A percentile compares a stretch with the other conserved stretches of the same genome.
These are phyloP conservation scores for Doris montereyensis DNA, from an alignment of 2,888 invertebrate genomes.

Conservation along the genomic window DNA sequence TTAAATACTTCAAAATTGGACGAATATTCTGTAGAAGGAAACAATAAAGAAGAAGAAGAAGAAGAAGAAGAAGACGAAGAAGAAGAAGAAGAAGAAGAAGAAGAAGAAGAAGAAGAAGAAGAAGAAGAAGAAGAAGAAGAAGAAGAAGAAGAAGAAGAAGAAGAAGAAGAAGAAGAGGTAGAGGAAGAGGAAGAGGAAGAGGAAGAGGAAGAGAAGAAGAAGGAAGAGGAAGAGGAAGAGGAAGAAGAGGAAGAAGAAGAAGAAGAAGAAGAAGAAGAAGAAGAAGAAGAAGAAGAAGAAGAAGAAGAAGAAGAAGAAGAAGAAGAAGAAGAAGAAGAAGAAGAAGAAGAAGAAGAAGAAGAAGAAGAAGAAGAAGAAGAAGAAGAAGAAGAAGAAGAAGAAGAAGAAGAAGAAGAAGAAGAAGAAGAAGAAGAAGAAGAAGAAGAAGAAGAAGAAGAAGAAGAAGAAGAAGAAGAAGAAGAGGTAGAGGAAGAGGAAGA, in stretches of 20 bases:
- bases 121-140: too few relatives aligned
- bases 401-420: neutral
- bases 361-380: neutral
- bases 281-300: constrained; percentile 6
- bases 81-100: too few relatives aligned
- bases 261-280: constrained; percentile 20
- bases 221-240: constrained; percentile 6
- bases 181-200: neutral
- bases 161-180: too few relatives aligned
- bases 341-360: neutral
- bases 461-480: neutral
- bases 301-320: neutral
- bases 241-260: constrained; percentile 13
- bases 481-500: neutral
- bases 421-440: neutral
- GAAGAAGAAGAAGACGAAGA: too few relatives aligned
- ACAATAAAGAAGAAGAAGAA: too few relatives aligned
- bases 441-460: neutral
- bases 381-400: neutral
- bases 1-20: too few relatives aligned
- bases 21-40: too few relatives aligned
- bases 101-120: too few relatives aligned
- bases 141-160: too few relatives aligned
- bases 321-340: neutral
- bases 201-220: neutral